These are phyloP conservation scores for Notiomystis cincta DNA, from an alignment of 2,113 vertebrate species.

Conservation along the genomic window DNA sequence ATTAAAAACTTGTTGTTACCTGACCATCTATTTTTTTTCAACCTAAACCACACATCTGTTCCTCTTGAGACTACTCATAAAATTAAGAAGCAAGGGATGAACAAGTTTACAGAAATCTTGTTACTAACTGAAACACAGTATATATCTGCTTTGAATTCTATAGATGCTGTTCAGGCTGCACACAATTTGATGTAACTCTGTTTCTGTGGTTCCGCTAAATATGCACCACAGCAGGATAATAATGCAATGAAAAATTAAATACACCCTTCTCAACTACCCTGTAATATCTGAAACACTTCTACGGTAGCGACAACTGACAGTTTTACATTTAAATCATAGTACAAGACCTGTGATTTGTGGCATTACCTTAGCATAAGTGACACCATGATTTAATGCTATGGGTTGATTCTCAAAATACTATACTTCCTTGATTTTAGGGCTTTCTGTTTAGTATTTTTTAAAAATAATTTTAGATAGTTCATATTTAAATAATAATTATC, in stretches of 20 bases:
- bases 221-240: background rate
- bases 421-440: background rate
- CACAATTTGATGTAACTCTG: background rate
- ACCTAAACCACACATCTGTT: fast-evolving
- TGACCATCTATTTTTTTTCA: background rate
- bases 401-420: background rate
- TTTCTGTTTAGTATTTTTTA: background rate
- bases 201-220: background rate
- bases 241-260: background rate
- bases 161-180: background rate
- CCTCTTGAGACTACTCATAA: background rate
- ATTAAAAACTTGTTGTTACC: background rate
- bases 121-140: background rate
- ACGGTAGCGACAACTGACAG: background rate
- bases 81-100: background rate
- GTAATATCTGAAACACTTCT: background rate
- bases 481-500: background rate
- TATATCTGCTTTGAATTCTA: background rate
- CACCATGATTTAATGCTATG: background rate
- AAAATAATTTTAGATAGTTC: background rate
- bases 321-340: background rate
- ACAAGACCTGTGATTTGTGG: background rate
- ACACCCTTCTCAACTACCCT: background rate
- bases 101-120: background rate
- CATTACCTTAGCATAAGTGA: background rate